A percentile compares a stretch with the other conserved stretches of the same genome.
Conservation (phyloP, 1,140 invertebrate genomes). For the Aradophagus sp. region DNA sequence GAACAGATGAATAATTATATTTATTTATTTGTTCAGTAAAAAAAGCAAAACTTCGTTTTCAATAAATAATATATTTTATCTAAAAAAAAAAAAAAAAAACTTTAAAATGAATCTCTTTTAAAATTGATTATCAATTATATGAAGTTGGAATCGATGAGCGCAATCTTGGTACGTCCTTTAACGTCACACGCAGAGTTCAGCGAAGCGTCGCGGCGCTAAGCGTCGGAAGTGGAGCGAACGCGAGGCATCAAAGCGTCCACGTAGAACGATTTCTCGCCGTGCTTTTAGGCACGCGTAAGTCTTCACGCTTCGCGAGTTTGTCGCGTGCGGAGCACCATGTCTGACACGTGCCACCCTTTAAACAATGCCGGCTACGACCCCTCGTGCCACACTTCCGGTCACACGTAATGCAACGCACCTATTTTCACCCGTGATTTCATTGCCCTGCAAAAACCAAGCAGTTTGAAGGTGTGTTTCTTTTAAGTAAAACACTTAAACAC, state of each 20-base stretch:
- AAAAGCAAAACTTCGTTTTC: no score
- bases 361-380: slow-evolving; percentile 19
- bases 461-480: no score
- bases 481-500: no score
- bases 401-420: slow-evolving; percentile 1
- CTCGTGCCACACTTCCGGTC: slow-evolving; percentile 17
- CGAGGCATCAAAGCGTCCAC: slow-evolving; percentile 57
- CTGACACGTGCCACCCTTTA: slow-evolving; percentile 58
- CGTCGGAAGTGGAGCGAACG: slow-evolving; percentile 73
- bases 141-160: no score
- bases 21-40: no score
- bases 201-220: slow-evolving; percentile 71
- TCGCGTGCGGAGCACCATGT: slow-evolving; percentile 66
- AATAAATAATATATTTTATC: no score
- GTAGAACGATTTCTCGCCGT: slow-evolving; percentile 61
- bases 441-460: neutral
- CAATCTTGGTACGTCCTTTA: slow-evolving; percentile 23
- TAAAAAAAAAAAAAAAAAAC: no score
- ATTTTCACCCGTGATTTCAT: neutral
- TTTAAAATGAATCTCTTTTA: no score
- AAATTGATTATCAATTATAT: no score
- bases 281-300: slow-evolving; percentile 58
- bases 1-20: no score
- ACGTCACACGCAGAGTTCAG: slow-evolving; percentile 57
- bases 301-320: slow-evolving; percentile 69